These are phyloP conservation scores for Conops quadrifasciatus DNA, from an alignment of 2,888 invertebrate genomes.

Conservation along the genomic window DNA sequence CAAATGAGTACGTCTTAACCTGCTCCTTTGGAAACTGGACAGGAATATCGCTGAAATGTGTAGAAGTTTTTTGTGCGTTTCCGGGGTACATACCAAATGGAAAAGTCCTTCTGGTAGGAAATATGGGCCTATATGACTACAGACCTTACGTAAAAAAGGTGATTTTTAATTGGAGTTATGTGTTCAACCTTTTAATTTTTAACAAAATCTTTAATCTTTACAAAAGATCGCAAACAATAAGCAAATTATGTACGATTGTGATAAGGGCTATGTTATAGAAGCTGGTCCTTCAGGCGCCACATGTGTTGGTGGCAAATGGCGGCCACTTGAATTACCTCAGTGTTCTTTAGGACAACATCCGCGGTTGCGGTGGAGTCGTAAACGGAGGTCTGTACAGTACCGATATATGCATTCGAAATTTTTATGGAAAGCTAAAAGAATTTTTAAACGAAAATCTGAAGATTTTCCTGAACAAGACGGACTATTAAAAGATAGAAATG, in stretches of 20 bases:
- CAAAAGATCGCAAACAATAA: constrained; percentile 81
- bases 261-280: constrained; percentile 86
- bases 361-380: constrained; percentile 81
- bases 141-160: constrained; percentile 91
- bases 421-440: constrained; percentile 53
- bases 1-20: constrained; percentile 75
- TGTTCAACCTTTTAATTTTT: neutral
- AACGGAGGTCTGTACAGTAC: constrained; percentile 65
- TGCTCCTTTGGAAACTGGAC: constrained; percentile 97
- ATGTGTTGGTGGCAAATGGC: constrained; percentile 94
- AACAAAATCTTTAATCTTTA: constrained; percentile 42
- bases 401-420: constrained; percentile 57
- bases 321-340: constrained; percentile 84
- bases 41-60: constrained; percentile 85
- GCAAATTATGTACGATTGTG: constrained; percentile 95
- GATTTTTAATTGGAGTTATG: constrained; percentile 10
- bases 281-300: constrained; percentile 94
- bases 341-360: constrained; percentile 90
- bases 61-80: constrained; percentile 91
- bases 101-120: constrained; percentile 89
- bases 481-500: constrained; percentile 17
- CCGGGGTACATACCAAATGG: constrained; percentile 91
- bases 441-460: constrained; percentile 48
- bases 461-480: constrained; percentile 36
- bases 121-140: constrained; percentile 96